Evolutionary conservation across 1,140 invertebrate genomes (phyloP).

Genomic region (Nephotettix cincticeps): DNA sequence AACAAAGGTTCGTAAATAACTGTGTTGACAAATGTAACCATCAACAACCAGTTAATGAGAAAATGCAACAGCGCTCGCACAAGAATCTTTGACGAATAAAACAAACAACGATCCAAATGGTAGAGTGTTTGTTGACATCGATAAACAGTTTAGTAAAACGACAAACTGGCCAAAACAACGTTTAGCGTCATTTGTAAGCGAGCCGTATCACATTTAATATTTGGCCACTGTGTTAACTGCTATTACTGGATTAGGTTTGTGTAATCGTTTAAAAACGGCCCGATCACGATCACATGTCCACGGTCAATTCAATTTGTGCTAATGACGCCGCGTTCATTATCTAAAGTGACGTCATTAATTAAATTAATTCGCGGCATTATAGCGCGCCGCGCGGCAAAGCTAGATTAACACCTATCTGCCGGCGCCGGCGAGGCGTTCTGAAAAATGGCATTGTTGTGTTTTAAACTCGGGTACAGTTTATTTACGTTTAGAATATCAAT

Average conservation of each 20-base stretch:
- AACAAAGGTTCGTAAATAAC: too few species aligned
- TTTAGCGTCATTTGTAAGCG: slow-evolving; percentile 5
- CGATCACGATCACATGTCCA: neutral
- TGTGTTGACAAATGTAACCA: too few species aligned
- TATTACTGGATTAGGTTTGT: neutral
- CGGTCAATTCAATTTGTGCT: slow-evolving; percentile 27
- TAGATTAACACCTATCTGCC: neutral
- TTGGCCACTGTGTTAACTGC: neutral
- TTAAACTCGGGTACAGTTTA: too few species aligned
- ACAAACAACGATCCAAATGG: neutral
- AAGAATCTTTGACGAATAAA: neutral
- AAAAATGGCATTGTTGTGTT: too few species aligned
- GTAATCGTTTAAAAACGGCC: neutral
- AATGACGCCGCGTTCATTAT: slow-evolving; percentile 30
- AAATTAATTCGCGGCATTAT: slow-evolving; percentile 32
- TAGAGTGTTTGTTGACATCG: neutral
- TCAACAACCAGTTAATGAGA: too few species aligned
- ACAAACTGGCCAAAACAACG: neutral
- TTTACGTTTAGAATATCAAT: too few species aligned
- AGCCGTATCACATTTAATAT: slow-evolving; percentile 7
- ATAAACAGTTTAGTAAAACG: slow-evolving; percentile 2
- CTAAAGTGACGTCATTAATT: slow-evolving; percentile 27
- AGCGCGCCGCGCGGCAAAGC: neutral
- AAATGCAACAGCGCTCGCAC: neutral
- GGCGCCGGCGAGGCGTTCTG: too few species aligned